Conservation (phyloP, 1,140 invertebrate genomes). For the Ylistrum balloti region DNA sequence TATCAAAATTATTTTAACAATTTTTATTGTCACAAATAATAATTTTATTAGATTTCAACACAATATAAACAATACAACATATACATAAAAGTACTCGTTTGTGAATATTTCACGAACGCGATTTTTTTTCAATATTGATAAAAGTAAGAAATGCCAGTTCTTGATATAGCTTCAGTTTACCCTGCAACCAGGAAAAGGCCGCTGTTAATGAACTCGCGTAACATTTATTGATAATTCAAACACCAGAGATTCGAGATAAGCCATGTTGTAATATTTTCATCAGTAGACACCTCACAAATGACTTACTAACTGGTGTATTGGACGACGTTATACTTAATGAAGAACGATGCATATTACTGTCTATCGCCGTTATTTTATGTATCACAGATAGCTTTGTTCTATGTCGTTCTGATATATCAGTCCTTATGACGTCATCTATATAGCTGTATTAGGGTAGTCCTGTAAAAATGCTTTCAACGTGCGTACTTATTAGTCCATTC, state of each 20-base stretch:
- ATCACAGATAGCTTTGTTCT: not conserved
- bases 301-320: too few relatives aligned
- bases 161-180: not conserved
- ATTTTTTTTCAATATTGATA: not conserved
- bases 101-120: too few relatives aligned
- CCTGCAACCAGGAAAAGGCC: too few relatives aligned
- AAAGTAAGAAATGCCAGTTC: not conserved
- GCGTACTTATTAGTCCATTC: not conserved
- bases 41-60: not conserved
- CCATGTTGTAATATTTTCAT: too few relatives aligned
- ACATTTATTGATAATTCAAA: too few relatives aligned
- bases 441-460: not conserved
- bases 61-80: not conserved
- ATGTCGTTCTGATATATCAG: not conserved
- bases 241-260: too few relatives aligned
- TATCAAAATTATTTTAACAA: not conserved
- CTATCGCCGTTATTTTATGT: too few relatives aligned
- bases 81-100: not conserved
- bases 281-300: too few relatives aligned
- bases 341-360: too few relatives aligned
- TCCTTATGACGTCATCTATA: not conserved
- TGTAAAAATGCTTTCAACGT: not conserved
- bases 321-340: too few relatives aligned
- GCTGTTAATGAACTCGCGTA: too few relatives aligned
- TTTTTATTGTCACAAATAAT: not conserved